A percentile compares a stretch with the other conserved stretches of the same genome.
These are phyloP conservation scores for Doryteuthis pealeii DNA, from an alignment of 1,140 invertebrate species.

Conservation along the genomic window DNA sequence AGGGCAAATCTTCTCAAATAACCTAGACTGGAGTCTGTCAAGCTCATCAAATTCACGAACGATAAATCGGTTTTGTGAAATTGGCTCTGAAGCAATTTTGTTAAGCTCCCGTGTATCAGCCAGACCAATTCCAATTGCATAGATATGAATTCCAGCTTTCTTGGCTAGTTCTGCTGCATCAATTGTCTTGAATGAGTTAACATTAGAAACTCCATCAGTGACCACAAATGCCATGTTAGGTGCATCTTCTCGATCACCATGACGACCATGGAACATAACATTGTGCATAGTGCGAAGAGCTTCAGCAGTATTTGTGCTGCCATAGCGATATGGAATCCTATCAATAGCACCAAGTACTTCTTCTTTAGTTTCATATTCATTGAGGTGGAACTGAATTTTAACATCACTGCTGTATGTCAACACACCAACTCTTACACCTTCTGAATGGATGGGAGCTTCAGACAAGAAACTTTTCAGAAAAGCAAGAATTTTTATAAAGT, in stretches of 20 bases:
- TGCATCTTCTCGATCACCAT: constrained; percentile 24
- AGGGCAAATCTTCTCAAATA: constrained; percentile 34
- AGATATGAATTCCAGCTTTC: constrained; percentile 39
- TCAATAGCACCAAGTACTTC: constrained; percentile 32
- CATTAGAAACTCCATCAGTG: constrained; percentile 28
- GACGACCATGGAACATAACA: constrained; percentile 13
- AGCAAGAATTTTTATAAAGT: constrained; percentile 17
- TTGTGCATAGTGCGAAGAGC: constrained; percentile 18
- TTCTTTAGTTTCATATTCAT: constrained; percentile 19
- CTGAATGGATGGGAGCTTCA: constrained; percentile 13
- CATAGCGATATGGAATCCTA: constrained; percentile 30
- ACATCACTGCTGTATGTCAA: constrained; percentile 28
- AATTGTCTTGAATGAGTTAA: neutral
- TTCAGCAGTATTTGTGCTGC: constrained; percentile 38
- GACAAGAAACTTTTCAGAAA: constrained; percentile 19
- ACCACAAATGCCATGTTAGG: constrained; percentile 26
- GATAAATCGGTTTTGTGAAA: constrained; percentile 30
- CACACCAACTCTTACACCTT: constrained; percentile 42
- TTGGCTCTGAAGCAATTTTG: constrained; percentile 31
- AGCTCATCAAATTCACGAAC: constrained; percentile 44
- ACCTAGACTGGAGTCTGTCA: constrained; percentile 28
- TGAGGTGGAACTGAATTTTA: constrained; percentile 31
- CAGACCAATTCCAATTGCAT: constrained; percentile 43
- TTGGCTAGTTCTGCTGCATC: constrained; percentile 19
- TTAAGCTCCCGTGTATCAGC: constrained; percentile 40